phyloP scores from a whole-genome alignment of 1,140 invertebrate species.

The Subanguina moxae region DNA sequence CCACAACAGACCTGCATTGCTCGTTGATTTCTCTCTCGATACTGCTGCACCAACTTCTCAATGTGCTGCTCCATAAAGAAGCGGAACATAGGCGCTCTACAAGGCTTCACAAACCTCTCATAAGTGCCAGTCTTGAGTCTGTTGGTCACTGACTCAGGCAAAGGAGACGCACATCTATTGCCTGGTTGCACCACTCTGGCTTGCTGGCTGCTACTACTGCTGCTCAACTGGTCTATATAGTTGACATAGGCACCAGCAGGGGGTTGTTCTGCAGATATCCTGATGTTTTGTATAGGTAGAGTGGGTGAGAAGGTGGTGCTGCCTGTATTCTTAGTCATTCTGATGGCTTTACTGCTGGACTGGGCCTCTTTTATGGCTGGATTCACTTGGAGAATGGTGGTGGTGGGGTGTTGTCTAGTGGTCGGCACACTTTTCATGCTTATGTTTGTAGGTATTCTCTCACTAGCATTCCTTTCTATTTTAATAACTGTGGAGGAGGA shows the following conservation, averaged over 20 bases:
- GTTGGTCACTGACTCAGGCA: slow-evolving; percentile 45
- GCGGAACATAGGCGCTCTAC: slow-evolving; percentile 65
- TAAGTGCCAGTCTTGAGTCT: slow-evolving; percentile 35
- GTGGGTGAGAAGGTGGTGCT: no score
- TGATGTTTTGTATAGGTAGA: background rate
- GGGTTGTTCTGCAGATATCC: background rate
- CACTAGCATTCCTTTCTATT: background rate
- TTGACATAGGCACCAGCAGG: background rate
- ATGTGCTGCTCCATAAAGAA: slow-evolving; percentile 99
- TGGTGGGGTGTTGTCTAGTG: background rate
- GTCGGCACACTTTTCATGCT: background rate
- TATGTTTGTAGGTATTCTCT: background rate
- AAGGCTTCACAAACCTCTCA: slow-evolving; percentile 35
- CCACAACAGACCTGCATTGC: slow-evolving; percentile 77
- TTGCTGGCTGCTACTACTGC: background rate
- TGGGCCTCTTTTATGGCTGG: background rate
- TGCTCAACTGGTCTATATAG: background rate
- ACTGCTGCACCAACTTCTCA: slow-evolving; percentile 91
- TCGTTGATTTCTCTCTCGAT: slow-evolving; percentile 81
- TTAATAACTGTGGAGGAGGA: background rate
- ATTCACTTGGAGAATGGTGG: background rate
- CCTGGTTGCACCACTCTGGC: slow-evolving; percentile 3
- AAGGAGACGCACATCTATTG: slow-evolving; percentile 45
- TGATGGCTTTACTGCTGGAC: background rate
- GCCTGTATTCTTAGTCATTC: no score